Base-by-base conservation (phyloP, 2,113 vertebrate genomes). In the Nothoprocta perdicaria region DNA sequence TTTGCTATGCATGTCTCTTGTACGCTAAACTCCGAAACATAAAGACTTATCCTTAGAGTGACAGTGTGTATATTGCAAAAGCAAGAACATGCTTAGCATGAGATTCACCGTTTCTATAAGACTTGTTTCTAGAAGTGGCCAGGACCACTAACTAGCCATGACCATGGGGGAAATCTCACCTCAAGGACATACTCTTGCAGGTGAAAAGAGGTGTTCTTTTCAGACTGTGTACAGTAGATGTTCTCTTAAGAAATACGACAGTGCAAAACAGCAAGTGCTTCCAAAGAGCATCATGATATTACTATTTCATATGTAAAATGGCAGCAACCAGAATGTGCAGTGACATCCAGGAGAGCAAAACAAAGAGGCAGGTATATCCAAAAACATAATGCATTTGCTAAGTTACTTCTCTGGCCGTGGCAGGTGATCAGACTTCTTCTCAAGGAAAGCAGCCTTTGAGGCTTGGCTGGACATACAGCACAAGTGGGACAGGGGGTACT, bases 321-420 rank as follows among this genome's bases (percentile, higher is more conserved):
- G 48, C 33, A 57, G 43, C 8, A 46, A 40, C 33, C 29, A n/a
- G 31, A 75, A 69, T n/a, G 40, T 21, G 60, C 19, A 27, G 67
- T 27, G 46, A 52, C 13, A 82, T 48, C 38, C 50, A 62, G 43
- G 80, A 92, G 33, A n/a, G 24, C 62, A 86, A 95, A 96, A 92
- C 53, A 89, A 79, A 92, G 88, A 96, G 69, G 88, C 8, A 74
- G 80, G 94, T 65, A 78, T 21, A 58, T 90, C 8, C 52, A 29
- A 82, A 89, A 71, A 84, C 46, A 62, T 63, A 81, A 91, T 41
- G 26, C 86, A 90, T 93, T 89, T 3, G 33, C 60, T 89, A 90
- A 95, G 71, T 83, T 95, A 89, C 89, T 95, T 94, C 71, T 95
- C 48, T 84, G 78, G 63, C 85, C 94, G 80, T 53, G 69, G 62